Base-by-base conservation (phyloP, 1,140 invertebrate species). In the Drosophila mojavensis region DNA sequence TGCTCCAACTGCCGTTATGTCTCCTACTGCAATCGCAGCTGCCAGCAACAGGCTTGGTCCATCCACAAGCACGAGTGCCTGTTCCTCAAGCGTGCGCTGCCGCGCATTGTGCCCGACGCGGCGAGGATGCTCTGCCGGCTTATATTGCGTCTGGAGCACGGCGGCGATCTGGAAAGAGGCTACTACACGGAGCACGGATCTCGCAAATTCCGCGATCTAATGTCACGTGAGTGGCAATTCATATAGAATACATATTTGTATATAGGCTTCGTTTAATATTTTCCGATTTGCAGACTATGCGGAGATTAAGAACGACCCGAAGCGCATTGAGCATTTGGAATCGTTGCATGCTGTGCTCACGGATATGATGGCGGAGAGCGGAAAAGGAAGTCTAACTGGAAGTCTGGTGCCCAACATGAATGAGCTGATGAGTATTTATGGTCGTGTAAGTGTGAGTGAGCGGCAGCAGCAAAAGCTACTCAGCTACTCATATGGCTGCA, bases 1-100 rank as follows among this genome's bases (percentile, higher is more conserved):
- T 97, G 96, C 92, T 95, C 95, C 1, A 95, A 94, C n/a, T 97
- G 96, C 91, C 94, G 95, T n/a, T 96, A 95, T 90, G 95, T 96
- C 2, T 94, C 95, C 90, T 97, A 97, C 75, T 97, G 97, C 85
- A 95, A 95, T 60, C 94, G 94, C 33, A 84, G 82, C 54, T 97
- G 97, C 91, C 97, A 97, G 86, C 95, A 93, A 85, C 93, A 95
- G 72, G 94, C 95, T 3, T 97, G 97, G 97, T 78, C 81, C 13
- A 93, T 96, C 66, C 97, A 97, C 83, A 97, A 96, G 92, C 93
- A 93, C 81, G 97, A 97, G 93, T 97, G 97, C 91, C 81, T 93
- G 33, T 95, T 95, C 81, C 94, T 97, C 20, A 95, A 95, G 81
- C 93, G 93, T 73, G 93, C 96, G 26, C 83, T 93, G 10, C 95